Percentiles rank a stretch among this genome's conserved stretches.
Conservation (phyloP, 2,113 vertebrate genomes). For the Nansenia antarctica region DNA sequence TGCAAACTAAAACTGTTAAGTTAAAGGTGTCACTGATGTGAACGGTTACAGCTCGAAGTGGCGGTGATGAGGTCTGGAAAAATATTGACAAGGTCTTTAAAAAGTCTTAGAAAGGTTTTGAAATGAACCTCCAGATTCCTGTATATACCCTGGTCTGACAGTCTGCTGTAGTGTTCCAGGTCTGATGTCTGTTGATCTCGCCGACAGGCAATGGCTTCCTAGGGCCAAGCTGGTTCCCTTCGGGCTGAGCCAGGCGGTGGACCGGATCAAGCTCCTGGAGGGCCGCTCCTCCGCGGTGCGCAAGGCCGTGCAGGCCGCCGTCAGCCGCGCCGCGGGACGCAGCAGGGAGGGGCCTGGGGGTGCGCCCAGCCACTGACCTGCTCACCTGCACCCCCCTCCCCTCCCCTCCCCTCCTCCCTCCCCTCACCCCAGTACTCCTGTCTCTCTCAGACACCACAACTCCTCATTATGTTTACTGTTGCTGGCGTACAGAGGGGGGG, state of each 20-base stretch:
- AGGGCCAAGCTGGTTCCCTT: slow-evolving; percentile 95
- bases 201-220: slow-evolving; percentile 98
- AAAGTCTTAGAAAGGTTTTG: too few species aligned
- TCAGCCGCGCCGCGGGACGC: slow-evolving; percentile 87
- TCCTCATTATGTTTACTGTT: slow-evolving; percentile 38
- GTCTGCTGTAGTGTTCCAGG: too few species aligned
- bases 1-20: too few species aligned
- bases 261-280: slow-evolving; percentile 92
- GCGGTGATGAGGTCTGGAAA: too few species aligned
- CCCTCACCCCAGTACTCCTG: slow-evolving; percentile 14
- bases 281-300: slow-evolving; percentile 84
- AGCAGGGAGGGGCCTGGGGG: slow-evolving; percentile 78
- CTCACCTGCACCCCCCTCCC: slow-evolving; percentile 26
- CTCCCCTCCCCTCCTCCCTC: slow-evolving; percentile 49
- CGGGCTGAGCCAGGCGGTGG: slow-evolving; percentile 85
- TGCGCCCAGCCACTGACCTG: slow-evolving; percentile 80
- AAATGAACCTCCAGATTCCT: too few species aligned
- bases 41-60: too few species aligned
- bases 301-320: slow-evolving; percentile 88
- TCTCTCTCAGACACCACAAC: slow-evolving; percentile 10
- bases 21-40: too few species aligned
- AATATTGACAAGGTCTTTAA: too few species aligned
- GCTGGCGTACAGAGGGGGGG: not conserved
- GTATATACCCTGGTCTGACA: too few species aligned
- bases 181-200: too few species aligned